Evolutionary conservation across 1,140 invertebrate genomes (phyloP).

Genomic region (Acromyrmex charruanus): DNA sequence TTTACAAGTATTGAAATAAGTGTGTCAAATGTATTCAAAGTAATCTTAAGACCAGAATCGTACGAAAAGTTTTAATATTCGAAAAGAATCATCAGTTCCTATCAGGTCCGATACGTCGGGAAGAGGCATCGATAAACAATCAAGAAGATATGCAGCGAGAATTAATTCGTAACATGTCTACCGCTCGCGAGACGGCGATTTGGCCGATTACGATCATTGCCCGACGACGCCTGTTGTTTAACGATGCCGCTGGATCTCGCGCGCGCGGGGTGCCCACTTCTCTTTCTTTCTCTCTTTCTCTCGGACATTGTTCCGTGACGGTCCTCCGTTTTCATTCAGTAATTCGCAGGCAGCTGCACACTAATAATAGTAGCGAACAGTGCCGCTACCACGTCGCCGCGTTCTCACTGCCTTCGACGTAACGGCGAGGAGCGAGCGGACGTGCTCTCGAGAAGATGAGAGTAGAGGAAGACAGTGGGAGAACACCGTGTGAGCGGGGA

Average conservation of each 20-base stretch:
- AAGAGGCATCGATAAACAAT: neutral
- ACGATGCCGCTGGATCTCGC: slow-evolving; percentile 37
- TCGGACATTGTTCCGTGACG: slow-evolving; percentile 83
- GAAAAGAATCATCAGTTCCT: neutral
- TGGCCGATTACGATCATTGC: slow-evolving; percentile 67
- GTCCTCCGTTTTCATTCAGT: slow-evolving; percentile 83
- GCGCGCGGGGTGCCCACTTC: neutral
- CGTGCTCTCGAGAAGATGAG: slow-evolving; percentile 51
- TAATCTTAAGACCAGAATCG: neutral
- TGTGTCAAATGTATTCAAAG: neutral
- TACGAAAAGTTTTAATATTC: neutral
- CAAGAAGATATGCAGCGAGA: neutral
- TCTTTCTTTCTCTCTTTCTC: slow-evolving; percentile 61
- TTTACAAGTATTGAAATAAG: too few species aligned
- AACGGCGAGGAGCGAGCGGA: slow-evolving; percentile 61
- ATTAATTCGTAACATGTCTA: slow-evolving; percentile 44
- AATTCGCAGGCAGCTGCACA: slow-evolving; percentile 85
- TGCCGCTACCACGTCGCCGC: slow-evolving; percentile 65
- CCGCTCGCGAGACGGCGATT: slow-evolving; percentile 18
- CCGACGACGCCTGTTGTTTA: slow-evolving; percentile 75
- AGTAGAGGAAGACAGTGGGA: slow-evolving; percentile 44
- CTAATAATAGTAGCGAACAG: slow-evolving; percentile 85
- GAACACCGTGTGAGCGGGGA: neutral
- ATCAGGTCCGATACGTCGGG: neutral
- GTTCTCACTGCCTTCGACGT: slow-evolving; percentile 64